Evolutionary conservation across 2,797 vertebrate species (phyloP).

Genomic region (Clarias laeviceps): DNA sequence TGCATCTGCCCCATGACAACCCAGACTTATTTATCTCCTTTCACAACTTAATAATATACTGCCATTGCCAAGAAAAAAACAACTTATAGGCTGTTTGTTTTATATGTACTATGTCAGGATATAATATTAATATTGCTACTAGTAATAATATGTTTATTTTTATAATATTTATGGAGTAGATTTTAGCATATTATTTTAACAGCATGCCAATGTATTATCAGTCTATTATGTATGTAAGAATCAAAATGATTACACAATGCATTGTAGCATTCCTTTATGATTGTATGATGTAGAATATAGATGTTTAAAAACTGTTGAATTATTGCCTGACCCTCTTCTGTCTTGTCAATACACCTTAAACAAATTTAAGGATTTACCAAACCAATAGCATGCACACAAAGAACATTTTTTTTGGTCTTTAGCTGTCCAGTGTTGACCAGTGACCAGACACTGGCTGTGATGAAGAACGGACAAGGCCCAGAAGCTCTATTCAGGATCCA

Average conservation of each 20-base stretch:
- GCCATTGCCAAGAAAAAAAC: neutral
- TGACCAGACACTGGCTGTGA: conserved; percentile 69
- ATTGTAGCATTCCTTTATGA: neutral
- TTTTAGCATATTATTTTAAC: neutral
- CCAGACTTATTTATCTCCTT: conserved; percentile 62
- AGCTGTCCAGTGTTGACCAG: conserved; percentile 73
- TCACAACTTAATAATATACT: conserved; percentile 58
- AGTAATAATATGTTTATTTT: neutral
- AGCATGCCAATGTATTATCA: neutral
- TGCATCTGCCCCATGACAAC: conserved; percentile 70
- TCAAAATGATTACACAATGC: neutral
- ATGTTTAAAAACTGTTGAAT: neutral
- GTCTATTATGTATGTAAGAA: neutral
- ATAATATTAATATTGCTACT: neutral
- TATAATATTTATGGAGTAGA: neutral
- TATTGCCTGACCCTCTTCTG: neutral
- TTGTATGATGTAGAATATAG: neutral
- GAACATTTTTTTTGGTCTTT: conserved; percentile 8
- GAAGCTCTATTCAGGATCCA: conserved; percentile 79
- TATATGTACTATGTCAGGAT: neutral
- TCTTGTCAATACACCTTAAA: neutral
- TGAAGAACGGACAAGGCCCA: conserved; percentile 73
- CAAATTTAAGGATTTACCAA: neutral
- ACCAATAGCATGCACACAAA: neutral
- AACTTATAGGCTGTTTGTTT: neutral